Percentiles rank a stretch among this genome's conserved stretches.
phyloP scores from a whole-genome alignment of 2,797 vertebrate genomes.

The Ciconia nigra region DNA sequence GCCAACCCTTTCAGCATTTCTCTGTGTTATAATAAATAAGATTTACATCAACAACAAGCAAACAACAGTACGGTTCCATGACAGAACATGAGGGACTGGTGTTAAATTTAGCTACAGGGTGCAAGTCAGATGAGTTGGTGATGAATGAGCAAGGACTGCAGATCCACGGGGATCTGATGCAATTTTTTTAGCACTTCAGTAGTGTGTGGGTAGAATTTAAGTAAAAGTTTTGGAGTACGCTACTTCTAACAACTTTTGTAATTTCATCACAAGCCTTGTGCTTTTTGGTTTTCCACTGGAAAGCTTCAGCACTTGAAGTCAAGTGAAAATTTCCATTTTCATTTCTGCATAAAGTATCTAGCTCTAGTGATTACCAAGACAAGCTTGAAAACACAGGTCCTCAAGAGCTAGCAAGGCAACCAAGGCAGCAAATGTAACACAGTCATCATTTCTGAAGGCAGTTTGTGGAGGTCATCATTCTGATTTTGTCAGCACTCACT shows the following conservation, averaged over 20 bases:
- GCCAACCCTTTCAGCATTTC: background rate
- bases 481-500: background rate
- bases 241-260: background rate
- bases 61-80: background rate
- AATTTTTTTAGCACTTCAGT: slow-evolving; percentile 3
- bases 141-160: slow-evolving; percentile 23
- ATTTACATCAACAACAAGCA: background rate
- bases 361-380: background rate
- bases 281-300: background rate
- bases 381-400: background rate
- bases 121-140: slow-evolving; percentile 41
- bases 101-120: slow-evolving; percentile 10
- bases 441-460: background rate
- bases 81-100: background rate
- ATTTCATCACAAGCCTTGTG: background rate
- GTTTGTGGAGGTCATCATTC: accelerated
- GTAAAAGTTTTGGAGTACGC: background rate
- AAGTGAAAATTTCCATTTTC: background rate
- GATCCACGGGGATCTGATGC: background rate
- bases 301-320: background rate
- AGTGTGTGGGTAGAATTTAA: slow-evolving; percentile 6
- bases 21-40: background rate
- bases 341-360: background rate
- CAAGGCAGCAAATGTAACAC: background rate
- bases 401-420: background rate